Evolutionary conservation across 1,140 invertebrate genomes (phyloP).

Genomic region (Lordiphosa mommai): DNA sequence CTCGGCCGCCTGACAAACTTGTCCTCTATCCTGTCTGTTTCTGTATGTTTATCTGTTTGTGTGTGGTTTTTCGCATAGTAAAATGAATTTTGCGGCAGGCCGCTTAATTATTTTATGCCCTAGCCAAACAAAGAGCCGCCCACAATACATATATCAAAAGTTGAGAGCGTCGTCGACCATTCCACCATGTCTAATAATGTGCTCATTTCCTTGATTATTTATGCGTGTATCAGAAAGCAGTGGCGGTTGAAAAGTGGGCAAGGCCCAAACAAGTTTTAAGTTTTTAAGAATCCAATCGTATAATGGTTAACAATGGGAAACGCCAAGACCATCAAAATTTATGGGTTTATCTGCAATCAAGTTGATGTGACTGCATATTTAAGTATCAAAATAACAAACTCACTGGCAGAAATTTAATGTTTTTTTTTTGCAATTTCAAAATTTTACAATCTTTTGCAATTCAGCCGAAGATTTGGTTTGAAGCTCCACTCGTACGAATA

Average conservation of each 20-base stretch:
- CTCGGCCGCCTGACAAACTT: constrained; percentile 23
- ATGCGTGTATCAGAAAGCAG: constrained; percentile 58
- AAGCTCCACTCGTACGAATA: too few relatives aligned
- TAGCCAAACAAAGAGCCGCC: constrained; percentile 48
- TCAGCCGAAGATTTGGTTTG: too few relatives aligned
- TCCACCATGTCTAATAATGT: constrained; percentile 20
- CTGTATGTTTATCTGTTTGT: constrained; percentile 9
- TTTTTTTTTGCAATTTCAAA: too few relatives aligned
- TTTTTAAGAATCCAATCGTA: too few relatives aligned
- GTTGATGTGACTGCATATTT: too few relatives aligned
- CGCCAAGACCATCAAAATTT: too few relatives aligned
- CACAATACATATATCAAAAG: constrained; percentile 34
- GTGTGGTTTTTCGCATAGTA: constrained; percentile 28
- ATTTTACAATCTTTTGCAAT: too few relatives aligned
- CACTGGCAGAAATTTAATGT: too few relatives aligned
- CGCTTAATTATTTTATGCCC: constrained; percentile 73
- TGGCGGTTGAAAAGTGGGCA: constrained; percentile 4
- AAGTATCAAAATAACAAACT: too few relatives aligned
- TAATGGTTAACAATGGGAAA: too few relatives aligned
- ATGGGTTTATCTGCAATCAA: too few relatives aligned
- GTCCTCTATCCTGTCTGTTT: constrained; percentile 6
- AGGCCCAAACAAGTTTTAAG: too few relatives aligned
- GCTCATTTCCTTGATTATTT: constrained; percentile 59
- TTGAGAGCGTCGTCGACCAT: constrained; percentile 19
- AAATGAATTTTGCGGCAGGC: constrained; percentile 72